Evolutionary conservation across 2,113 vertebrate genomes (phyloP), one percentile per base, ranked within the genome.

Genomic region (Oreochromis aureus): DNA sequence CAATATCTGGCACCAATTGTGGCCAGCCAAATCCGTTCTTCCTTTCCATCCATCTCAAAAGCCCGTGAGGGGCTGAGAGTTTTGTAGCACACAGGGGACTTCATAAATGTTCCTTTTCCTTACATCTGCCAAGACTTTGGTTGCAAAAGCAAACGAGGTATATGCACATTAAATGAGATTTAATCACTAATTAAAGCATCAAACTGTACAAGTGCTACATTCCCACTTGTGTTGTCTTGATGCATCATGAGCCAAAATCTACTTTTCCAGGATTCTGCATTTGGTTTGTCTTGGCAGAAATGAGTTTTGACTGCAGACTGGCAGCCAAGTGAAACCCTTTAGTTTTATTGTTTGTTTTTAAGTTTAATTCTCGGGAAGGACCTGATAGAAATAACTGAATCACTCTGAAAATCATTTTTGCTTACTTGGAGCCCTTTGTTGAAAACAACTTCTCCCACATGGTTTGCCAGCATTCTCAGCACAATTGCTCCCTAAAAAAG

Each of bases 391-490:
- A 51, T 11, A 18, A 56, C n/a, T 59, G 24, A 83, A 16, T 27
- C 13, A 6, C 13, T 79, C 6, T 24, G 11, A 41, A 56, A 18
- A 73, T 44, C 10, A 4, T 7, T 6, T 12, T 4, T 15, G 22
- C 95, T 95, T 90, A 97, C 97, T 56, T 48, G 89, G 53, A 97
- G 3, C 6, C 93, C 96, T 3, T 22, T 32, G 32, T 83, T 9
- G 84, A 97, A 97, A 53, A 34, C 13, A 0, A 1, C 5, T 11
- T 96, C 80, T 3, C 2, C 48, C 69, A 97, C 81, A 0, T 58
- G 3, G 51, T 85, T 22, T 3, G 86, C 91, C 83, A 97, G 89
- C 97, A 97, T 97, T 59, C 94, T 96, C 84, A 97, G 88, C 83
- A 97, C 86, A 13, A 90, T 44, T 0, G 95, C 95, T 2, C 96